A percentile compares a stretch with the other conserved stretches of the same genome.
These are phyloP conservation scores for Ormyrus rosae DNA, from an alignment of 2,888 invertebrate genomes.

Conservation along the genomic window DNA sequence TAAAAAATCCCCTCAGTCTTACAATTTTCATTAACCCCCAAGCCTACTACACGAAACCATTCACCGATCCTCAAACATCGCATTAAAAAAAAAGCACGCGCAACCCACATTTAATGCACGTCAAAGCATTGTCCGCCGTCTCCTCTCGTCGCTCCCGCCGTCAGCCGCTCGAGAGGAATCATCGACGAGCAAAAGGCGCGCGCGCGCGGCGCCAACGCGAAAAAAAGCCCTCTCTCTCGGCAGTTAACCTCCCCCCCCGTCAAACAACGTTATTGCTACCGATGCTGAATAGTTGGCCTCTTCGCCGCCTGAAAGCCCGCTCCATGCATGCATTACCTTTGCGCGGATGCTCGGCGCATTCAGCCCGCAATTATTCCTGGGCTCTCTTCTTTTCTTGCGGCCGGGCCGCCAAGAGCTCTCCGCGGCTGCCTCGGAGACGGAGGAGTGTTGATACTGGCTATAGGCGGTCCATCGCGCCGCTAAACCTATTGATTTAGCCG, in stretches of 20 bases:
- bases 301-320: neutral
- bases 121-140: too few relatives aligned
- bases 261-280: neutral
- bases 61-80: too few relatives aligned
- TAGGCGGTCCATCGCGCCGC: neutral
- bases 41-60: too few relatives aligned
- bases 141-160: too few relatives aligned
- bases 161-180: too few relatives aligned
- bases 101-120: too few relatives aligned
- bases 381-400: slow-evolving; percentile 3
- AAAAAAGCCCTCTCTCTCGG: slow-evolving; percentile 18
- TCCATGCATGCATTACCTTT: neutral
- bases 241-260: neutral
- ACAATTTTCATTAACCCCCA: too few relatives aligned
- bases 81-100: too few relatives aligned
- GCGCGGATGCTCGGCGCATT: neutral
- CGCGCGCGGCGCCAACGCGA: neutral
- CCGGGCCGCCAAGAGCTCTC: too few relatives aligned
- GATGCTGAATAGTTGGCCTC: neutral
- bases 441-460: slow-evolving; percentile 20
- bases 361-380: slow-evolving; percentile 23
- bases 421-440: neutral
- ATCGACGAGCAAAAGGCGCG: too few relatives aligned
- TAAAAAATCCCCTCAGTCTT: too few relatives aligned
- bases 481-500: too few relatives aligned